phyloP scores from a whole-genome alignment of 1,140 invertebrate species.

The Aporrectodea caliginosa region DNA sequence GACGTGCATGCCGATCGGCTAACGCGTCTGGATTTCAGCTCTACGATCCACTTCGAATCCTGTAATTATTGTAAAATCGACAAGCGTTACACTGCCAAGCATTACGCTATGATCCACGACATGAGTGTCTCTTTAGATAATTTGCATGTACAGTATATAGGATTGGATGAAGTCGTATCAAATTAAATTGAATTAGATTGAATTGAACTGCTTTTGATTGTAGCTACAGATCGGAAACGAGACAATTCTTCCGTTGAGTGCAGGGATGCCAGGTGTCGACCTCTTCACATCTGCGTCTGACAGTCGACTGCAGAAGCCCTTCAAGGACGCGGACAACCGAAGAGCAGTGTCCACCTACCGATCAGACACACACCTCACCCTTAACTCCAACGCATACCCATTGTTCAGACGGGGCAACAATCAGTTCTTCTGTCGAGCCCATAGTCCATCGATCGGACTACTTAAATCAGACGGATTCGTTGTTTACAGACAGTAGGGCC shows the following conservation, averaged over 20 bases:
- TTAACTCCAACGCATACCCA: not conserved
- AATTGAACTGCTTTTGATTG: too few relatives aligned
- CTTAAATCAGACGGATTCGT: not conserved
- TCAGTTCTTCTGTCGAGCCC: not conserved
- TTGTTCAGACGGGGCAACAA: not conserved
- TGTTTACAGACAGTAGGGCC: not conserved
- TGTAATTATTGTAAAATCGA: too few relatives aligned
- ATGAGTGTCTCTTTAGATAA: too few relatives aligned
- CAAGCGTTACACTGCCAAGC: too few relatives aligned
- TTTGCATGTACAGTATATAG: too few relatives aligned
- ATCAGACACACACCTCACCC: not conserved
- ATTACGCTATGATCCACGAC: too few relatives aligned
- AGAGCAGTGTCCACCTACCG: not conserved
- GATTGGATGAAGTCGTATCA: too few relatives aligned
- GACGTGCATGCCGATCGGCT: too few relatives aligned
- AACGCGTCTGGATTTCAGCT: too few relatives aligned
- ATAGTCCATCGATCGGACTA: not conserved
- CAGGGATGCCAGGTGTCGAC: not conserved
- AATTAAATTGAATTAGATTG: too few relatives aligned
- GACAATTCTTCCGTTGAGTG: not conserved
- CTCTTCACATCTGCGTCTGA: not conserved
- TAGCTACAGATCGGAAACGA: not conserved
- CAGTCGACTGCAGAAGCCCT: not conserved
- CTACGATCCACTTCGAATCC: too few relatives aligned
- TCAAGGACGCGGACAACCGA: not conserved